These are phyloP conservation scores for Prunella strophiata DNA, from an alignment of 2,797 vertebrate genomes.

Conservation along the genomic window DNA sequence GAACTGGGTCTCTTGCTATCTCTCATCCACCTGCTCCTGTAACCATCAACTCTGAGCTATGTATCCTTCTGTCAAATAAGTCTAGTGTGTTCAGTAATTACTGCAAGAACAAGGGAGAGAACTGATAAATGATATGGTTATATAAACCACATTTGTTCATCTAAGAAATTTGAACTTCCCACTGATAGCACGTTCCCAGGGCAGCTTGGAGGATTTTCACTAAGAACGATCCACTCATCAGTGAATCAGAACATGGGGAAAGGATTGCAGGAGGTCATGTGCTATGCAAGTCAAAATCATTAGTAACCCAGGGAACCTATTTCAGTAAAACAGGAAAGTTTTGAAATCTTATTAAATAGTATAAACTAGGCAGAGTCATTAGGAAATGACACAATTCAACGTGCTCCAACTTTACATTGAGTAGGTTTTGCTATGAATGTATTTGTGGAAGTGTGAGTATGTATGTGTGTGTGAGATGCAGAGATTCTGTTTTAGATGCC, in stretches of 20 bases:
- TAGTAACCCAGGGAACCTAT: background rate
- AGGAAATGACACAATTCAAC: background rate
- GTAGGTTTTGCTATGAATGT: background rate
- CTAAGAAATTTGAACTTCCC: background rate
- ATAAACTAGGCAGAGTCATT: background rate
- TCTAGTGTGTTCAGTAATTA: background rate
- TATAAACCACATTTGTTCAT: background rate
- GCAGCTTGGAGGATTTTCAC: background rate
- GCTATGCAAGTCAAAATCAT: background rate
- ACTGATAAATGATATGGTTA: background rate
- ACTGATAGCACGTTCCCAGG: background rate
- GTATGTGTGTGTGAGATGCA: background rate
- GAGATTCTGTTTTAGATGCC: background rate
- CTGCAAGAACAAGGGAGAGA: background rate
- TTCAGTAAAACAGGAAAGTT: background rate
- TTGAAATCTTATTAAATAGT: background rate
- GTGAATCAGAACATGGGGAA: slow-evolving; percentile 13
- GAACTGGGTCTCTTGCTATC: background rate
- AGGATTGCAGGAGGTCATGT: slow-evolving; percentile 1
- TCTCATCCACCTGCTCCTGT: background rate
- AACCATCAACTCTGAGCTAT: background rate
- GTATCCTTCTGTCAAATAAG: background rate
- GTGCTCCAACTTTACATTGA: background rate
- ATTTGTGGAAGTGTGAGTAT: background rate
- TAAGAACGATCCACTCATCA: background rate